Base-by-base conservation (phyloP, 2,888 invertebrate genomes). In the Drosophila bunnanda region DNA sequence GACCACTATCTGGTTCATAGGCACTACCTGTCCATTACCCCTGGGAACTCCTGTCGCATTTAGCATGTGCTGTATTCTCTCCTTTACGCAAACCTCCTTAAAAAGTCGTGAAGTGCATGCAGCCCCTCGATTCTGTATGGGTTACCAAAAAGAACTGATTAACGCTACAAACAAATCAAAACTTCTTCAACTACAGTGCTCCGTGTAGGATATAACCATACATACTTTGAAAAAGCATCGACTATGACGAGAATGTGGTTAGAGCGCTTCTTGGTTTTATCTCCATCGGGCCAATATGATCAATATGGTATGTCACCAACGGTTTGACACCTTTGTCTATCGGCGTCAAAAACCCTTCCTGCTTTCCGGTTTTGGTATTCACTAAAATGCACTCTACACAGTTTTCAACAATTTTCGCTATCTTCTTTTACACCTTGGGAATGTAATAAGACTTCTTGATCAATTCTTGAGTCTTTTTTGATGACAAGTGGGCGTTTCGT, bases 261-360 rank as follows among this genome's bases (percentile, higher is more conserved):
- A 15, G 52, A 66, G 2, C 15, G 12, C 15, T 66, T 72, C 13
- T 46, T 53, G 1, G 69, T 76, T n/a, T n/a, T 0, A 57, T 2
- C 34, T 62, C 61, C 53, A 76, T 39, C 4, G 8, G 28, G 8
- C 28, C 28, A 5, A 28, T 6, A 8, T 28, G 28, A 6, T 28
- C 28, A 28, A 28, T 28, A 28, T 25, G 25, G 25, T 25, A 25
- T 25, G 25, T 25, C 2, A 25, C 25, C 25, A 25, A 25, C 25
- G 25, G 25, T 25, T 25, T 25, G 25, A n/a, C n/a, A n/a, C n/a
- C n/a, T n/a, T n/a, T n/a, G n/a, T n/a, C n/a, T n/a, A n/a, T n/a
- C n/a, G n/a, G n/a, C n/a, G n/a, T n/a, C n/a, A n/a, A n/a, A n/a
- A n/a, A n/a, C 25, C 25, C 25, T 25, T 28, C 28, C 28, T n/a